Evolutionary conservation across 2,797 vertebrate species (phyloP), one percentile per base, ranked within the genome.

Genomic region (Acanthiza pusilla): DNA sequence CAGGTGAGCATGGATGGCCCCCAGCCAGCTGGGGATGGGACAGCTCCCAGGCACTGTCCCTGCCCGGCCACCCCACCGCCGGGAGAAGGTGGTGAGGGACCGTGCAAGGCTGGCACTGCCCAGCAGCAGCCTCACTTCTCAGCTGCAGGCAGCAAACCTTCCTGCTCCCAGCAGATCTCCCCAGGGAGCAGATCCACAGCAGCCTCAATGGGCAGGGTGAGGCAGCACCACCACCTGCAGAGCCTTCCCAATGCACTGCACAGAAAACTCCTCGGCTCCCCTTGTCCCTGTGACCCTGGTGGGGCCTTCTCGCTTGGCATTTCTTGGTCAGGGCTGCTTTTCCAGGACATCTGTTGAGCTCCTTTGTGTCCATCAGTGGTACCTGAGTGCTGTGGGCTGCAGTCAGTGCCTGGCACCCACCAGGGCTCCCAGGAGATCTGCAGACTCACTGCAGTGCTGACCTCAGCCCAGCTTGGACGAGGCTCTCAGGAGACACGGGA

Each of bases 331-430:
- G 54, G n/a, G 61, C 55, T 93, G 55, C 50, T 88, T 18, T 32
- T 22, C 65, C n/a, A 23, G 85, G 61, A 42, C 17, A 23, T 12
- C 30, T 36, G 26, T 55, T 26, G 71, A 72, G 68, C 79, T 79
- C 21, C 83, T 17, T 3, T 3, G 26, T 22, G 50, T n/a, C 42
- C 7, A 4, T 2, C 42, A 20, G 45, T 3, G 14, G 26, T 2
- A 32, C 29, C 40, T 0, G 3, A 13, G 54, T 0, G 4, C 29
- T 4, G 45, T 1, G 5, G 29, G 26, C 6, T 22, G 30, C 0
- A 16, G 29, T 10, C 68, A 4, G 43, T 42, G 71, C 54, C 63
- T 13, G 53, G 19, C 10, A 10, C 43, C 72, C 57, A 21, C 3
- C 36, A 20, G 34, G 27, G 75, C 75, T 30, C 70, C 76, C 12